Conservation (phyloP, 2,113 vertebrate genomes). For the Lepus americanus region DNA sequence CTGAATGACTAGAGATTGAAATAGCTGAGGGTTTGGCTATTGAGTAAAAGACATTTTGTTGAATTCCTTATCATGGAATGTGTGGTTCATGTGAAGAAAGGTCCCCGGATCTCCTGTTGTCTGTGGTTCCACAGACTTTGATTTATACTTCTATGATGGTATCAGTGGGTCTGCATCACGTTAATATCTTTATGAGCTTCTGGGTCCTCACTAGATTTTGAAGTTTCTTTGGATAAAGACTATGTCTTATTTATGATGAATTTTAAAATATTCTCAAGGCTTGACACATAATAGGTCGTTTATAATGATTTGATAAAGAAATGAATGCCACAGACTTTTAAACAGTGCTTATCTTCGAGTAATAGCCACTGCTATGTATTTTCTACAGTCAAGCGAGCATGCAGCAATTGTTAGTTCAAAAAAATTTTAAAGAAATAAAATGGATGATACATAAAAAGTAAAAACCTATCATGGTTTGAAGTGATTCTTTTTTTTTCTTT, state of each 20-base stretch:
- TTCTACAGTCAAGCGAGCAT: neutral
- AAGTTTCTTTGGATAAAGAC: neutral
- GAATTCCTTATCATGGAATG: neutral
- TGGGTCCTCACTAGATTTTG: neutral
- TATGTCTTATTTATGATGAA: neutral
- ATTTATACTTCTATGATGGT: neutral
- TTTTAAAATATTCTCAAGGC: neutral
- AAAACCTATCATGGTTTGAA: no score
- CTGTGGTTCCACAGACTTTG: neutral
- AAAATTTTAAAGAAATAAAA: neutral
- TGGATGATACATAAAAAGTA: no score
- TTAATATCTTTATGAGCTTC: neutral
- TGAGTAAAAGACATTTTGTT: neutral
- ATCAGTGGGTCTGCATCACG: neutral
- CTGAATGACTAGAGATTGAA: slow-evolving; percentile 11
- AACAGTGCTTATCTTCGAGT: neutral
- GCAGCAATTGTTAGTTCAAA: neutral
- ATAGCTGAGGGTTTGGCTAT: neutral
- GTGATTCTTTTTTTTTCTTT: no score
- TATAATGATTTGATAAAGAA: neutral
- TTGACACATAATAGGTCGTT: neutral
- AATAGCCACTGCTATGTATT: neutral
- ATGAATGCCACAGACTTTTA: neutral
- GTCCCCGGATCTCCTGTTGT: neutral
- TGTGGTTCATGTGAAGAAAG: neutral